phyloP scores from a whole-genome alignment of 1,140 invertebrate genomes.

The Rhagoletis pomonella region DNA sequence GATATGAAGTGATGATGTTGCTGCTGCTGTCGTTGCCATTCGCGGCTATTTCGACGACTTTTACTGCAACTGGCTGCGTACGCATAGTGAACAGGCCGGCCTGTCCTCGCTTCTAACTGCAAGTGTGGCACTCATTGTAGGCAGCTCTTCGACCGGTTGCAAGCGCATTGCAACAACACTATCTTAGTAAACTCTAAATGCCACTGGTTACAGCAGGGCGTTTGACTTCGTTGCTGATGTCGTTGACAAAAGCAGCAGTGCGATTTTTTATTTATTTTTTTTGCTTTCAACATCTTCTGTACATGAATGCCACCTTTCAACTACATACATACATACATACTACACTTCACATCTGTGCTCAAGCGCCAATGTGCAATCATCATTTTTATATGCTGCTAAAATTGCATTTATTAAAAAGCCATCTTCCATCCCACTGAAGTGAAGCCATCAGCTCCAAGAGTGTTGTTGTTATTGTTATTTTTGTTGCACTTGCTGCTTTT shows the following conservation, averaged over 20 bases:
- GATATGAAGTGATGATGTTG: constrained; percentile 42
- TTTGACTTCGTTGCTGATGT: background rate
- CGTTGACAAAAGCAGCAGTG: constrained; percentile 28
- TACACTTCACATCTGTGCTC: too few relatives aligned
- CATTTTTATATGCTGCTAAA: constrained; percentile 21
- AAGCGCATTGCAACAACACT: too few relatives aligned
- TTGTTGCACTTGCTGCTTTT: constrained; percentile 12
- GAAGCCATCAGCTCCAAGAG: background rate
- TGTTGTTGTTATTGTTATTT: background rate
- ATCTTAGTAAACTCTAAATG: background rate
- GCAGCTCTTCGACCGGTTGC: too few relatives aligned
- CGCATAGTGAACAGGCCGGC: background rate
- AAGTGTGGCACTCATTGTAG: background rate
- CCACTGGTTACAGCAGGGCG: background rate
- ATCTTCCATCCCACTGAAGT: constrained; percentile 11
- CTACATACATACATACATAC: too few relatives aligned
- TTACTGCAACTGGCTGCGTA: background rate
- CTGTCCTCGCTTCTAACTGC: background rate
- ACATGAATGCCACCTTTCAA: too few relatives aligned
- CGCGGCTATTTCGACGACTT: background rate
- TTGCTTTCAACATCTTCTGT: background rate
- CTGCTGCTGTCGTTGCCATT: background rate
- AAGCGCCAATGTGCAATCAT: background rate
- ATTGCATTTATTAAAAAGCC: constrained; percentile 44
- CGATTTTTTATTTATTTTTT: background rate